Evolutionary conservation across 2,888 invertebrate genomes (phyloP).

Genomic region (Phlogophora meticulosa): DNA sequence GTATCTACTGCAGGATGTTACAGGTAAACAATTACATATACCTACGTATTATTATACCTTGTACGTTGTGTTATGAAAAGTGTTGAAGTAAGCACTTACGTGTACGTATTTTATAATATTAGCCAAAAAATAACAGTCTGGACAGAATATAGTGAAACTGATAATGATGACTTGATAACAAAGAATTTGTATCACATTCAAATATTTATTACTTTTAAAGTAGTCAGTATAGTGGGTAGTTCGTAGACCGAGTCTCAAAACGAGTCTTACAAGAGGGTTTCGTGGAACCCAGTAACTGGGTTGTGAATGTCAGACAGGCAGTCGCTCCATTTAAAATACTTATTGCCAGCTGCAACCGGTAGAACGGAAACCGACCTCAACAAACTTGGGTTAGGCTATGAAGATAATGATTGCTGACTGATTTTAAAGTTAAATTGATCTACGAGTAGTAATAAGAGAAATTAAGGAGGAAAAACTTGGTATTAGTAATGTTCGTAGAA

Average conservation of each 20-base stretch:
- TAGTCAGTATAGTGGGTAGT: neutral
- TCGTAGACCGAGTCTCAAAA: no score
- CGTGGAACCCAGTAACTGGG: no score
- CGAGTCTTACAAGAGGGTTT: no score
- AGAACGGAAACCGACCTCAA: no score
- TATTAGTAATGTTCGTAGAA: slow-evolving; percentile 37
- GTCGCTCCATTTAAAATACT: no score
- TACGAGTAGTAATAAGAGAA: neutral
- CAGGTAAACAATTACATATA: neutral
- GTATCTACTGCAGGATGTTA: slow-evolving; percentile 26
- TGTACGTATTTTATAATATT: neutral
- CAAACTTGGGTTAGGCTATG: no score
- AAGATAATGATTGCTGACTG: no score
- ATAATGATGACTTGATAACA: neutral
- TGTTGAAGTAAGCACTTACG: neutral
- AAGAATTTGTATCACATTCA: slow-evolving; percentile 3
- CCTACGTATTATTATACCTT: slow-evolving; percentile 1
- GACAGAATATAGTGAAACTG: neutral
- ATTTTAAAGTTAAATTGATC: no score
- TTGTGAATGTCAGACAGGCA: no score
- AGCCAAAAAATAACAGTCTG: neutral
- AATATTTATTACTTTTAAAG: neutral
- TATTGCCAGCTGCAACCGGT: no score
- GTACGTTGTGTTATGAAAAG: slow-evolving; percentile 3
- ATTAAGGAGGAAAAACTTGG: slow-evolving; percentile 19